Conservation (phyloP, 2,797 vertebrate genomes). For the Otolemur crassicaudatus region DNA sequence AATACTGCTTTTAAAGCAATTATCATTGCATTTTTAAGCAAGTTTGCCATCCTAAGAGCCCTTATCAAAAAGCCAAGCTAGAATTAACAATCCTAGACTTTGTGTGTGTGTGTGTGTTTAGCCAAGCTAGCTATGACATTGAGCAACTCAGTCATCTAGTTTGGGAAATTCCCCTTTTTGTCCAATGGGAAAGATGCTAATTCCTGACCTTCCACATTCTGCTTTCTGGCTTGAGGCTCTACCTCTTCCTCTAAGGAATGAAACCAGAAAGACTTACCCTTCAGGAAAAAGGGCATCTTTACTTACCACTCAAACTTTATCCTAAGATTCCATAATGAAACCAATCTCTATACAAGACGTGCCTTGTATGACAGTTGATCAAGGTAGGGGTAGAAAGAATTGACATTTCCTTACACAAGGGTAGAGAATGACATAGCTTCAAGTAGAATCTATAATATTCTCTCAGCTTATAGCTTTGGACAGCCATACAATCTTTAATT, state of each 20-base stretch:
- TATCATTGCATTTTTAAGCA: constrained; percentile 35
- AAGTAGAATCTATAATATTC: not conserved
- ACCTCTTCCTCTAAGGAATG: not conserved
- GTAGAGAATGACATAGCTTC: not conserved
- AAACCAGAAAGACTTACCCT: not conserved
- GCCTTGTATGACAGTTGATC: not conserved
- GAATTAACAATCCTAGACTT: not conserved
- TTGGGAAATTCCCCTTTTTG: not conserved
- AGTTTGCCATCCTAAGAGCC: not conserved
- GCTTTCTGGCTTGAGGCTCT: not conserved
- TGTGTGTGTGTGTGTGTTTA: not conserved
- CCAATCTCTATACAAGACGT: not conserved
- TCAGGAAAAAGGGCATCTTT: not conserved
- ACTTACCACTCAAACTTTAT: not conserved
- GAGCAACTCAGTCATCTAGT: not conserved
- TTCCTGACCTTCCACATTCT: not conserved
- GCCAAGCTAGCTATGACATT: not conserved
- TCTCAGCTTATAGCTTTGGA: not conserved
- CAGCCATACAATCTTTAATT: not conserved
- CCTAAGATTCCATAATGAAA: not conserved
- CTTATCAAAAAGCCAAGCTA: not conserved
- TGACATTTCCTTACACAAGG: not conserved
- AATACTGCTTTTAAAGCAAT: not conserved
- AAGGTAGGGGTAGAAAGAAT: not conserved
- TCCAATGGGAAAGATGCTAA: not conserved